These are phyloP conservation scores for Dipodomys ordii DNA, from an alignment of 2,113 vertebrate species.

Conservation along the genomic window DNA sequence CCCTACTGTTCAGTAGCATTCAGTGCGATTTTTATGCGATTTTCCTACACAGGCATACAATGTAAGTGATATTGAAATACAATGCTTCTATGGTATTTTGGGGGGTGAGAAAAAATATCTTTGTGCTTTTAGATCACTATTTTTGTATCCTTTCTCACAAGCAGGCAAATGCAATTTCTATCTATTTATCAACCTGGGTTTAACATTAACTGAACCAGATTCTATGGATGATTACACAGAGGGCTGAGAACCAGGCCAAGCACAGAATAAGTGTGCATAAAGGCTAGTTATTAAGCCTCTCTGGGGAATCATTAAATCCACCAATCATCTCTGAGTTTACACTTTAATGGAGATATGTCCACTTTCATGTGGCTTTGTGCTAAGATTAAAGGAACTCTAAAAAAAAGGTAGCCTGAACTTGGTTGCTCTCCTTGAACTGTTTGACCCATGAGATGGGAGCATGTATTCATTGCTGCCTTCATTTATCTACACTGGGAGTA, in stretches of 20 bases:
- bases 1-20: no score
- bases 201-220: not conserved
- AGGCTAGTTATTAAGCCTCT: not conserved
- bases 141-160: not conserved
- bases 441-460: not conserved
- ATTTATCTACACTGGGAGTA: not conserved
- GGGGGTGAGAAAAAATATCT: not conserved
- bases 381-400: not conserved
- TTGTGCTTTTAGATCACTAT: not conserved
- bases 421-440: not conserved
- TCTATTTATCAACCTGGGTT: not conserved
- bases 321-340: slow-evolving; percentile 7
- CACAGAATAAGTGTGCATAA: not conserved
- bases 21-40: no score
- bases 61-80: no score
- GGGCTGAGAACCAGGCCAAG: not conserved
- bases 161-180: slow-evolving; percentile 17
- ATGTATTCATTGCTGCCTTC: not conserved
- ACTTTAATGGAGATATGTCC: slow-evolving; percentile 9
- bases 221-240: not conserved
- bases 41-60: no score
- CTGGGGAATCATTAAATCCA: not conserved
- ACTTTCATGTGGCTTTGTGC: slow-evolving; percentile 16
- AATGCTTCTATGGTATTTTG: not conserved
- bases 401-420: not conserved